Base-by-base conservation (phyloP, 2,113 vertebrate genomes). In the Eurystomus gularis region DNA sequence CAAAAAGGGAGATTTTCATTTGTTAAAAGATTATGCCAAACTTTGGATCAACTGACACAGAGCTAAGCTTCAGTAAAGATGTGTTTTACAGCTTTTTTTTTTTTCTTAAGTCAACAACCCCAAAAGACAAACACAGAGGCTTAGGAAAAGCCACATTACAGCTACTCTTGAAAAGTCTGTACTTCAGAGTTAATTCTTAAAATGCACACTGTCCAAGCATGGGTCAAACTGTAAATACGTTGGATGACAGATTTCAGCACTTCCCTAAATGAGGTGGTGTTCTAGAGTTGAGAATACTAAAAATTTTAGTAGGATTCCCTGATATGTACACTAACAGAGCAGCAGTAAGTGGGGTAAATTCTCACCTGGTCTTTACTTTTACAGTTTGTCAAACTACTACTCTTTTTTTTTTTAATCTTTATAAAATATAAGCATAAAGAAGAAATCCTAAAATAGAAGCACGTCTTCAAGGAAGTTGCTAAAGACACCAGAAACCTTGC, bases 191-290 rank as follows among this genome's bases (percentile, higher is more conserved):
- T 49, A 54, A 64, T 55, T 51, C 46, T 3, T 33, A 42, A 94
- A 71, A 69, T 29, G 37, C 31, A 49, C 7, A 29, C 52, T 89
- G 55, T 7, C 21, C 78, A 82, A 85, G 17, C 10, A 42, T 6
- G 3, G 6, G 2, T 25, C 58, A 33, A 49, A 55, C 29, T 23
- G 25, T 4, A 93, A 46, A 21, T 15, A 24, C 0, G 26, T 0
- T 19, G 11, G 4, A n/a, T 61, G 12, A 78, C 31, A 78, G 11
- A 66, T 49, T 73, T 46, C 64, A 62, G n/a, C 24, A 35, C 17
- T 78, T 89, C 52, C 55, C 35, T 78, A 60, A 46, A 57, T 3
- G 3, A 72, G 15, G 42, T 42, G 17, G 7, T 44, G 37, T 55
- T 81, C 37, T 31, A 6, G 26, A 82, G 29, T 7, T 26, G 3